A percentile compares a stretch with the other conserved stretches of the same genome.
These are phyloP conservation scores for Nyctibius bracteatus DNA, from an alignment of 2,113 vertebrate genomes.

Conservation along the genomic window DNA sequence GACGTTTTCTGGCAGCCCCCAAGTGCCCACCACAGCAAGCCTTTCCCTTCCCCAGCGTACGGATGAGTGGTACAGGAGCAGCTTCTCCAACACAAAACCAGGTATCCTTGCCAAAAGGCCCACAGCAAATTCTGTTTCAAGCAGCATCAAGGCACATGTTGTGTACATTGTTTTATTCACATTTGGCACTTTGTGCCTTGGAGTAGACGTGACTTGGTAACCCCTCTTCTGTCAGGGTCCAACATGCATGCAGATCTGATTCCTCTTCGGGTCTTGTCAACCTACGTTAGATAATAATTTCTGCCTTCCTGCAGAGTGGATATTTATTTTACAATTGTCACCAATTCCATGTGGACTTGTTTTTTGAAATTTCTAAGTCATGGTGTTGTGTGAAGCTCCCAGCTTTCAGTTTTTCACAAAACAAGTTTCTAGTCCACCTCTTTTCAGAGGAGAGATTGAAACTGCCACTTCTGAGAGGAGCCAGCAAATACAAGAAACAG, in stretches of 20 bases:
- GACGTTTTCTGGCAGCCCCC: neutral
- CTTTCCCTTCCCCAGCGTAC: neutral
- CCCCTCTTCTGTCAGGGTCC: neutral
- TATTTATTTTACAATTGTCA: neutral
- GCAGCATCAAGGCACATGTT: neutral
- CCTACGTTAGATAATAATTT: neutral
- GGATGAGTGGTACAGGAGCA: neutral
- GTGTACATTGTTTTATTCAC: neutral
- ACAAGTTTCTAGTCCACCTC: neutral
- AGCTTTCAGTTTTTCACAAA: neutral
- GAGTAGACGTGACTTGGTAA: rapidly evolving
- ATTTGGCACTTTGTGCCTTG: neutral
- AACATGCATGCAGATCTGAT: neutral
- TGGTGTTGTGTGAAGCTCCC: neutral
- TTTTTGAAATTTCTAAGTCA: neutral
- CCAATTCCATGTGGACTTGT: neutral
- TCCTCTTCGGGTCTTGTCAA: neutral
- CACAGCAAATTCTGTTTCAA: neutral
- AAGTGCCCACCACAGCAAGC: neutral
- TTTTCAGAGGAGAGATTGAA: neutral
- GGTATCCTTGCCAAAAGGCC: neutral
- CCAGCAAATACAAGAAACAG: neutral
- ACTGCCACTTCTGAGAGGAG: neutral
- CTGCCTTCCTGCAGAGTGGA: neutral
- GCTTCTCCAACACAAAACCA: neutral